Evolutionary conservation across 2,797 vertebrate species (phyloP).

Genomic region (Halcyon chelicuti): DNA sequence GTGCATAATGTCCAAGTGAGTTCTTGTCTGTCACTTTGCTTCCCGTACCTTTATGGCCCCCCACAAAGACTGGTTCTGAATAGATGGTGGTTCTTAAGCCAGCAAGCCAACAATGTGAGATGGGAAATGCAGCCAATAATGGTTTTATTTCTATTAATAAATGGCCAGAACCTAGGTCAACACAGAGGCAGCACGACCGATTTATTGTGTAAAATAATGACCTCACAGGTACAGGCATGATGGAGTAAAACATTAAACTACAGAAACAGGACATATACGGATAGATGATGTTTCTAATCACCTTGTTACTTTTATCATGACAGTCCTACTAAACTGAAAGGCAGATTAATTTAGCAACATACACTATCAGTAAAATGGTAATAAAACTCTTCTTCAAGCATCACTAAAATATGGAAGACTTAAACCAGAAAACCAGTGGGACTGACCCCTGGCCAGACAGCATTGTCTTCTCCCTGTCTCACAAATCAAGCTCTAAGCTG

Average conservation of each 20-base stretch:
- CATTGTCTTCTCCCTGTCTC: background rate
- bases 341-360: background rate
- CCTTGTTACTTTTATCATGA: background rate
- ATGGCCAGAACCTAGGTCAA: background rate
- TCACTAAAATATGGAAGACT: background rate
- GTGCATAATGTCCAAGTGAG: background rate
- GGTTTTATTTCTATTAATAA: background rate
- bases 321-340: background rate
- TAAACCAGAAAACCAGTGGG: background rate
- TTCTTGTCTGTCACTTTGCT: background rate
- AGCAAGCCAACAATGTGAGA: background rate
- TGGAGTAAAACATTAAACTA: background rate
- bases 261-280: accelerated
- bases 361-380: background rate
- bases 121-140: background rate
- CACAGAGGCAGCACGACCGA: accelerated
- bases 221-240: background rate
- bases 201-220: background rate
- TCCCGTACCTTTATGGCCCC: background rate
- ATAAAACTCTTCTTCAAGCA: background rate
- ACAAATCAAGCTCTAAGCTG: background rate
- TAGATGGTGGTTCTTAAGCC: background rate
- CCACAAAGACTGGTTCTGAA: background rate
- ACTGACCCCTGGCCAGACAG: background rate
- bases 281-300: background rate